These are phyloP conservation scores for Oppia nitens DNA, from an alignment of 1,140 invertebrate genomes.

Conservation along the genomic window DNA sequence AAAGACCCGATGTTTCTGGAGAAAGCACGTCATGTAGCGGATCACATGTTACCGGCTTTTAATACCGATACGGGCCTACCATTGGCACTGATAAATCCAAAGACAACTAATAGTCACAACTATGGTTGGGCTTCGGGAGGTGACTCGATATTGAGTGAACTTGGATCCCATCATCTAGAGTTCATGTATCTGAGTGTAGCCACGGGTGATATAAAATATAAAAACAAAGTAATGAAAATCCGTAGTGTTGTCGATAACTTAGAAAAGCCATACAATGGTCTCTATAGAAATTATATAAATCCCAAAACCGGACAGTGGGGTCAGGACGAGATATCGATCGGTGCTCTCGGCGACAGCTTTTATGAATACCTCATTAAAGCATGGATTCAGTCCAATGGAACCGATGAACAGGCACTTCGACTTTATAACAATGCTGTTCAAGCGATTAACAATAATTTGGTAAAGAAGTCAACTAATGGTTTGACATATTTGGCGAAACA, in stretches of 20 bases:
- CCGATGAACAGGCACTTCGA: conserved; percentile 59
- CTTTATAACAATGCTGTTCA: conserved; percentile 89
- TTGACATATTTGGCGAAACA: conserved; percentile 87
- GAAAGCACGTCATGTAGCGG: conserved; percentile 78
- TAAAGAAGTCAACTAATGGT: conserved; percentile 50
- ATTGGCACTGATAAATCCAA: conserved; percentile 74
- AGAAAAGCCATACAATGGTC: conserved; percentile 64
- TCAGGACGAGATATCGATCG: conserved; percentile 59
- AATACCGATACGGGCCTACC: conserved; percentile 71
- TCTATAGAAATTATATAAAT: conserved; percentile 96
- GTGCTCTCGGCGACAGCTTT: conserved; percentile 91
- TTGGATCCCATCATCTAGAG: conserved; percentile 90
- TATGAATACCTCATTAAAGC: conserved; percentile 96
- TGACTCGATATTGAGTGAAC: conserved; percentile 89
- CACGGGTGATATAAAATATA: conserved; percentile 75
- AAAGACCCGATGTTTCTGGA: conserved; percentile 82
- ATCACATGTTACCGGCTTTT: conserved; percentile 88
- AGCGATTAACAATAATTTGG: conserved; percentile 38
- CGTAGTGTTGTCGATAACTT: conserved; percentile 53
- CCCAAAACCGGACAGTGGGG: conserved; percentile 81
- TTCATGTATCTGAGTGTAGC: conserved; percentile 87
- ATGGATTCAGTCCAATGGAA: conserved; percentile 70
- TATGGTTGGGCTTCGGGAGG: conserved; percentile 85
- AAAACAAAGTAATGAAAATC: conserved; percentile 59
- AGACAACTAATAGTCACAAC: conserved; percentile 62